Percentiles rank a stretch among this genome's conserved stretches.
phyloP scores from a whole-genome alignment of 2,888 invertebrate genomes.

The Hyppa rectilinea region DNA sequence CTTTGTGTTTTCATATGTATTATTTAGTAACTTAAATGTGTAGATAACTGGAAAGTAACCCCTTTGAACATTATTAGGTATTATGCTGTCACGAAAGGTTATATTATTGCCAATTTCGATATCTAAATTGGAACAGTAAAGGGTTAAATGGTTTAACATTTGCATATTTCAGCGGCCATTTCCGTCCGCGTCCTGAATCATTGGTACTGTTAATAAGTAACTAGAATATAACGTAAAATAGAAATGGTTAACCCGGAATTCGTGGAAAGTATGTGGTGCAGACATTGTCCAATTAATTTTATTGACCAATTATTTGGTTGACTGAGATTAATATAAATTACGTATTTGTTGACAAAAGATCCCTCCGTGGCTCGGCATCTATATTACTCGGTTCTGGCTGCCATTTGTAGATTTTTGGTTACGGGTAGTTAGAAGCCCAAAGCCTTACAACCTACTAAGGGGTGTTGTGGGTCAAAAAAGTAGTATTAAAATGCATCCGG shows the following conservation, averaged over 20 bases:
- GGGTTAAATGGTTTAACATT: constrained; percentile 63
- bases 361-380: too few relatives aligned
- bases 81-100: constrained; percentile 42
- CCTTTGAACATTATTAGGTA: constrained; percentile 41
- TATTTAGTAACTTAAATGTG: constrained; percentile 47
- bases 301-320: background rate
- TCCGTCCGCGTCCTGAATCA: constrained; percentile 42
- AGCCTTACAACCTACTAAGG: too few relatives aligned
- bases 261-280: constrained; percentile 13
- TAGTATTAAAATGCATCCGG: too few relatives aligned
- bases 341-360: background rate
- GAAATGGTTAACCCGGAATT: constrained; percentile 24
- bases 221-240: too few relatives aligned
- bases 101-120: constrained; percentile 55
- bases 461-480: too few relatives aligned
- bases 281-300: constrained; percentile 3
- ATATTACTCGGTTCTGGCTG: too few relatives aligned
- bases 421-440: too few relatives aligned
- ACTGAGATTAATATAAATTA: background rate
- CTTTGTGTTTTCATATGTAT: constrained; percentile 56
- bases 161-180: constrained; percentile 59
- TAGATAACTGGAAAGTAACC: constrained; percentile 30
- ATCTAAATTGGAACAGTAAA: constrained; percentile 61
- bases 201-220: constrained; percentile 37
- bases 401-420: too few relatives aligned